Evolutionary conservation across 1,140 invertebrate genomes (phyloP), one percentile per base, ranked within the genome.

Genomic region (Chrysomallon squamiferum): DNA sequence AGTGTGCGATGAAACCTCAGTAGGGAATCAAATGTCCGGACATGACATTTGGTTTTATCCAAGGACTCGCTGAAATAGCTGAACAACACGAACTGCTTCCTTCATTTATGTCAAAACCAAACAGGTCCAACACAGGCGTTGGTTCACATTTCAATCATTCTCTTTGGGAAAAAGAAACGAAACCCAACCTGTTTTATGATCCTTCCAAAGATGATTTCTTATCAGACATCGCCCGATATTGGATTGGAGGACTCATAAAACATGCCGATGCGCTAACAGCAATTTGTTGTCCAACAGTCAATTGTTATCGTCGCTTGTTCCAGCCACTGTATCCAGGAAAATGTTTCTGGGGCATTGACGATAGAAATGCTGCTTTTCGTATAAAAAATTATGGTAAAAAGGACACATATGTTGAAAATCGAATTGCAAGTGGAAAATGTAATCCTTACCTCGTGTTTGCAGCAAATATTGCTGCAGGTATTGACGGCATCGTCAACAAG

Each of bases 11-110:
- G n/a, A 47, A 47, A 1, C n/a, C 45, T 3, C 25, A n/a, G 2
- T 47, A 20, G n/a, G 45, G 45, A n/a, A 47, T 47, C 45, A 47
- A 47, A 47, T n/a, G n/a, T 47, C n/a, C 45, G 9, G 45, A 47
- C 13, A 20, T 22, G 6, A 22, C 45, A 47, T 47, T 47, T 6
- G 25, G 25, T 20, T 47, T 47, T 47, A n/a, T n/a, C n/a, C n/a
- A 47, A 20, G 5, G 45, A 4, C n/a, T 47, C 25, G n/a, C n/a
- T 22, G 45, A 47, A 47, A 47, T 47, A 20, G 45, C 45, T 6
- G 45, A 47, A 20, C n/a, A 47, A 22, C 5, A 47, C n/a, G 45
- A 18, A 4, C 25, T 20, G n/a, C 45, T n/a, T 20, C n/a, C 25
- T 5, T n/a, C n/a, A n/a, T 20, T 47, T n/a, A 47, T 22, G 15